Percentiles rank a stretch among this genome's conserved stretches.
These are phyloP conservation scores for Ahaetulla prasina DNA, from an alignment of 2,113 vertebrate genomes.

Conservation along the genomic window DNA sequence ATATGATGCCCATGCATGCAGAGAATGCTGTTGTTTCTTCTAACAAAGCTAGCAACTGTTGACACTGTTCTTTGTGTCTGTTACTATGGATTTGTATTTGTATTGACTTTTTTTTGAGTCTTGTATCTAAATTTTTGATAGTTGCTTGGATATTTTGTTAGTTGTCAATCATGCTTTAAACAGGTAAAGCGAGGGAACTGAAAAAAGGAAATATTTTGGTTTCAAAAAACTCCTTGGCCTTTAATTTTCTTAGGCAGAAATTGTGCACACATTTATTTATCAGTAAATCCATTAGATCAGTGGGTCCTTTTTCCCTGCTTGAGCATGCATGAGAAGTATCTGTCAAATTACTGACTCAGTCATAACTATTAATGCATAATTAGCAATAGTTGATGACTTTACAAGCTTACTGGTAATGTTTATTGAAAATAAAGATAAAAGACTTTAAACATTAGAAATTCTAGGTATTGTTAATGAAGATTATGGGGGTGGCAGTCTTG, in stretches of 20 bases:
- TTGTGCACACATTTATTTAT: not conserved
- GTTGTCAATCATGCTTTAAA: not conserved
- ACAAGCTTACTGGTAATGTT: not conserved
- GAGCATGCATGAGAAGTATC: not conserved
- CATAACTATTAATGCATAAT: not conserved
- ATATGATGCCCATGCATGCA: not conserved
- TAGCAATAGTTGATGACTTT: not conserved
- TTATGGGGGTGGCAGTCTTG: constrained; percentile 10
- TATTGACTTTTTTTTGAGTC: not conserved
- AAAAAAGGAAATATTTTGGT: not conserved
- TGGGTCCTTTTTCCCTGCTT: not conserved
- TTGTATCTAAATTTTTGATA: not conserved
- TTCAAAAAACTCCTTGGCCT: not conserved
- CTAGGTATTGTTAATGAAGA: constrained; percentile 2
- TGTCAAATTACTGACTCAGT: not conserved
- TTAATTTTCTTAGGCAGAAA: not conserved
- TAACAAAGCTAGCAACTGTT: not conserved
- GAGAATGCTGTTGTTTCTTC: not conserved
- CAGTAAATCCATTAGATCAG: not conserved
- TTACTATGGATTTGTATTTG: not conserved
- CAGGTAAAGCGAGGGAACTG: not conserved
- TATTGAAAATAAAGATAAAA: not conserved
- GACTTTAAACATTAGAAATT: not conserved
- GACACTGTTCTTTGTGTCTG: not conserved
- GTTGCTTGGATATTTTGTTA: not conserved